Evolutionary conservation across 1,140 invertebrate genomes (phyloP).

Genomic region (Branchinecta lynchi): DNA sequence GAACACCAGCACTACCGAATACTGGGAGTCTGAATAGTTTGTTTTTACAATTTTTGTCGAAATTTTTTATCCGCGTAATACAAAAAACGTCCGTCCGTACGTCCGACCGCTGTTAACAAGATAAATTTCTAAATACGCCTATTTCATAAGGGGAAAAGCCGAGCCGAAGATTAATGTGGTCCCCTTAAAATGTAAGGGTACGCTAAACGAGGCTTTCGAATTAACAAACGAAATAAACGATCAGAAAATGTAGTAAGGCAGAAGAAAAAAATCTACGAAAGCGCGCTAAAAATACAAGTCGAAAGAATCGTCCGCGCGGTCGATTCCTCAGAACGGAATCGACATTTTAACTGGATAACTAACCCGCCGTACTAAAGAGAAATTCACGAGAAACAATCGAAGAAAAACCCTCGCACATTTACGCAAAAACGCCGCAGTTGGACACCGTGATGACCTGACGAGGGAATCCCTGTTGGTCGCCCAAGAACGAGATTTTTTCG

Average conservation of each 20-base stretch:
- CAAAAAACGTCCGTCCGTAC: background rate
- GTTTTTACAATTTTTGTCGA: too few relatives aligned
- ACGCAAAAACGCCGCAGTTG: conserved; percentile 41
- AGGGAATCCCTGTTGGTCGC: conserved; percentile 57
- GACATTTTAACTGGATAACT: too few relatives aligned
- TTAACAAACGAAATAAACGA: too few relatives aligned
- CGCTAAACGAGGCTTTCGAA: background rate
- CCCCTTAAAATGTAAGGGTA: conserved; percentile 6
- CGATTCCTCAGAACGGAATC: too few relatives aligned
- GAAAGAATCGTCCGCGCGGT: too few relatives aligned
- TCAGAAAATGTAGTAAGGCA: too few relatives aligned
- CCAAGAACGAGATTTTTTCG: conserved; percentile 57
- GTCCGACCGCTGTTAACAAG: conserved; percentile 3
- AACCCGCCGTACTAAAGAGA: too few relatives aligned
- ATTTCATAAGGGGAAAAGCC: conserved; percentile 3
- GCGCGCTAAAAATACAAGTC: too few relatives aligned
- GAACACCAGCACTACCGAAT: too few relatives aligned
- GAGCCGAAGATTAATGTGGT: background rate
- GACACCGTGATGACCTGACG: conserved; percentile 54
- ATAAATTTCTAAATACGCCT: conserved; percentile 7
- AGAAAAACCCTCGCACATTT: background rate
- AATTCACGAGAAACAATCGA: background rate
- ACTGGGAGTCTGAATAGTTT: too few relatives aligned
- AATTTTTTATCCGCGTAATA: background rate
- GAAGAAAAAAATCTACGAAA: too few relatives aligned